Conservation (phyloP, 2,113 vertebrate species). For the Lonchura striata region DNA sequence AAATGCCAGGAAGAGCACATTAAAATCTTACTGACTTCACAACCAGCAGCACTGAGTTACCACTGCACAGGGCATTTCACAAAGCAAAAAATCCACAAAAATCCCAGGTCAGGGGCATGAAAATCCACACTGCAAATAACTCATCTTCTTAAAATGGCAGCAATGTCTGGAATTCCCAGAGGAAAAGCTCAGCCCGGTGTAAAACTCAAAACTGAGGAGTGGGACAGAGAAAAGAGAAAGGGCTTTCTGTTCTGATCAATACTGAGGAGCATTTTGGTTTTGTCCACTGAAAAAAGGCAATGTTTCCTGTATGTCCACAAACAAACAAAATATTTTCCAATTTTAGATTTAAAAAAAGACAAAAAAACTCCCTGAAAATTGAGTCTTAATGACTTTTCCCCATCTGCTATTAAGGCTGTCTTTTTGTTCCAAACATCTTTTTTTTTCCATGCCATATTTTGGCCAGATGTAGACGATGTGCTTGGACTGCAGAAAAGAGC, state of each 20-base stretch:
- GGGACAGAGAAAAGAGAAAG: neutral
- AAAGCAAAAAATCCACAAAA: neutral
- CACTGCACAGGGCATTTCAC: fast-evolving
- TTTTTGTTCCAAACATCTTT: neutral
- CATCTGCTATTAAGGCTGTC: neutral
- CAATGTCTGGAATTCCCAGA: neutral
- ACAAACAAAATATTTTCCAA: neutral
- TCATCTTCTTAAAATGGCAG: neutral
- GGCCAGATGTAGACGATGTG: slow-evolving; percentile 3
- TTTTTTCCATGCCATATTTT: neutral
- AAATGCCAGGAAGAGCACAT: fast-evolving
- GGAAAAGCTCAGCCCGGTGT: neutral
- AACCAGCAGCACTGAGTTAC: neutral
- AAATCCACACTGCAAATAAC: neutral
- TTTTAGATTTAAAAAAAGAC: neutral
- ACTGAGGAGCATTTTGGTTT: neutral
- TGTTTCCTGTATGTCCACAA: neutral
- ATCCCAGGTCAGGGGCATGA: neutral
- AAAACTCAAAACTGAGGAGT: neutral
- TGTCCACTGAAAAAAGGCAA: neutral
- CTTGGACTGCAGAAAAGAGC: neutral
- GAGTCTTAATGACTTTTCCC: neutral
- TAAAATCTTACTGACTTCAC: neutral
- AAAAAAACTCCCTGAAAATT: neutral
- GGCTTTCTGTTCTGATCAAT: neutral